Conservation (phyloP, 2,888 invertebrate genomes). For the Lasioglossum figueresi region DNA sequence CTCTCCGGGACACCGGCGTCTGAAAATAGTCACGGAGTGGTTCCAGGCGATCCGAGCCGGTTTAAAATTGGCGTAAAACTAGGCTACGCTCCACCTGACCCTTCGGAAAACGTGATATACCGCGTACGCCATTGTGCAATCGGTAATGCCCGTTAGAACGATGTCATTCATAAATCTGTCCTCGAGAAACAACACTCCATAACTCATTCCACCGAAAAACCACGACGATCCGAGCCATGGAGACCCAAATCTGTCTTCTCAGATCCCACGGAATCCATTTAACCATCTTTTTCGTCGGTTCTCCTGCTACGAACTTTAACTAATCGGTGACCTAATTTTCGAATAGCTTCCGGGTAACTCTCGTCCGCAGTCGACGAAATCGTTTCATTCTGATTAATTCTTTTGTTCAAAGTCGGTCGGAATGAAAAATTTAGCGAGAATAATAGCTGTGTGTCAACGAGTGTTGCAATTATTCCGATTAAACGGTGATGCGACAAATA, state of each 20-base stretch:
- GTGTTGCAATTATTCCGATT: too few relatives aligned
- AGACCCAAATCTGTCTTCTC: background rate
- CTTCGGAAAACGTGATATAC: conserved; percentile 20
- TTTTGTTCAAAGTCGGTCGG: background rate
- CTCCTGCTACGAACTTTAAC: background rate
- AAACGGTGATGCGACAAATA: background rate
- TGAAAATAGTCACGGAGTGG: conserved; percentile 60
- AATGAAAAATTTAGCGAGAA: background rate
- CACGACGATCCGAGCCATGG: background rate
- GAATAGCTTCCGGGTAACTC: background rate
- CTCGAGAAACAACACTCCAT: background rate
- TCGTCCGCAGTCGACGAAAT: background rate
- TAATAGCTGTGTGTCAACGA: background rate
- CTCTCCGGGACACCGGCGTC: conserved; percentile 28
- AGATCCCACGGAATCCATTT: background rate
- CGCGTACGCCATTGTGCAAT: conserved; percentile 32
- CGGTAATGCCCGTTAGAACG: conserved; percentile 5
- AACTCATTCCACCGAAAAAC: background rate
- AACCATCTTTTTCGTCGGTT: background rate
- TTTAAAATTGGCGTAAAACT: conserved; percentile 64
- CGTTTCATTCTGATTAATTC: background rate
- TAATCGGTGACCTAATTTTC: background rate
- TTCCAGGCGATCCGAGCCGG: conserved; percentile 40
- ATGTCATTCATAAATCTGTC: conserved; percentile 29
- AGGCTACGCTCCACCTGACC: conserved; percentile 58